Conservation (phyloP, 2,113 vertebrate genomes). For the Macrotis lagotis region DNA sequence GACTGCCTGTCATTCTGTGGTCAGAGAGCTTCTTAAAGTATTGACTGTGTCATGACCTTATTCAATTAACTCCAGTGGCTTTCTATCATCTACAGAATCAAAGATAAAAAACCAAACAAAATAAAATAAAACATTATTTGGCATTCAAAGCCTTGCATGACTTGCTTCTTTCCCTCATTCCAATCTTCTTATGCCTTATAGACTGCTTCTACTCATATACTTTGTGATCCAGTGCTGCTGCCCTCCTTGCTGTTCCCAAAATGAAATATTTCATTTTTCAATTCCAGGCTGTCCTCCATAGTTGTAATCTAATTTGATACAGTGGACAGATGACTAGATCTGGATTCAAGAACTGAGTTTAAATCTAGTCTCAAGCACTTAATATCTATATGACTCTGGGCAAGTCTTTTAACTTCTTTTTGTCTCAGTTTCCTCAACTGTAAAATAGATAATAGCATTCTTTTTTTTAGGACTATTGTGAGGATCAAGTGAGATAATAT, state of each 20-base stretch:
- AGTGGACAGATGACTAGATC: not conserved
- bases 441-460: not conserved
- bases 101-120: not conserved
- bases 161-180: not conserved
- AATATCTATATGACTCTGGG: not conserved
- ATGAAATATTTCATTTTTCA: not conserved
- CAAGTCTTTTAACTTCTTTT: not conserved
- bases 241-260: not conserved
- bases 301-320: not conserved
- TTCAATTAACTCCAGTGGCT: not conserved
- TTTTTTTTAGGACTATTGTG: not conserved
- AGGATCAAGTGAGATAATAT: not conserved
- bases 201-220: not conserved
- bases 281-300: not conserved
- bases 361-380: not conserved
- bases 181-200: not conserved
- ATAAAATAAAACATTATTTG: not conserved
- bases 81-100: not conserved
- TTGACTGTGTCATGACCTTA: not conserved
- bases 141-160: not conserved
- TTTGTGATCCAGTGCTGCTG: not conserved
- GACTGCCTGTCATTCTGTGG: not conserved
- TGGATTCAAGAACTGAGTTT: not conserved
- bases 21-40: not conserved
- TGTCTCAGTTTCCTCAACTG: not conserved